Evolutionary conservation across 1,140 invertebrate genomes (phyloP).

Genomic region (Megalopta genalis): DNA sequence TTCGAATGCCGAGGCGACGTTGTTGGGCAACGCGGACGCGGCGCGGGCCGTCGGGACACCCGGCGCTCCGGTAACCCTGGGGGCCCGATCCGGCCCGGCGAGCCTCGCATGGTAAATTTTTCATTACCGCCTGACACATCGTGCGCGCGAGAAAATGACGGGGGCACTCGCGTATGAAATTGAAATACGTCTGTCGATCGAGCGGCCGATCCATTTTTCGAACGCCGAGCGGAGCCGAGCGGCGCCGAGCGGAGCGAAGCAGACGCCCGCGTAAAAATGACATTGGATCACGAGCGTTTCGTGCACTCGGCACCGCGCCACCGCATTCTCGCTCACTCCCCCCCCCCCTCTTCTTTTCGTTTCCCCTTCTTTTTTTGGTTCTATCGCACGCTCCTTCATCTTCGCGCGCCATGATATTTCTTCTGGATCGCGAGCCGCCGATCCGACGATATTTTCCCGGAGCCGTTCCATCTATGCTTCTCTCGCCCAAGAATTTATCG

Average conservation of each 20-base stretch:
- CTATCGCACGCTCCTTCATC: too few relatives aligned
- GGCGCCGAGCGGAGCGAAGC: neutral
- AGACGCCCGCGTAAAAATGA: conserved; percentile 50
- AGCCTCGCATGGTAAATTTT: conserved; percentile 64
- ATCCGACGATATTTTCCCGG: conserved; percentile 11
- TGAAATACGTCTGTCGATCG: conserved; percentile 68
- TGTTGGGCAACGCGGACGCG: neutral
- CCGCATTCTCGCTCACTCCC: neutral
- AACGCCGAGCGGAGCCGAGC: neutral
- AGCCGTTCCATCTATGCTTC: neutral
- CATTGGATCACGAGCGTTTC: conserved; percentile 35
- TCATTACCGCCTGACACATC: conserved; percentile 66
- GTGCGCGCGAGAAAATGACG: conserved; percentile 63
- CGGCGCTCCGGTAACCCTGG: neutral
- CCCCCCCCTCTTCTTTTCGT: neutral
- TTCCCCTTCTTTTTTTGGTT: neutral
- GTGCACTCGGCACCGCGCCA: conserved; percentile 12
- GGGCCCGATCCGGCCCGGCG: too few relatives aligned
- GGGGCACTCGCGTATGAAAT: conserved; percentile 67
- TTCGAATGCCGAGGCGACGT: conserved; percentile 24
- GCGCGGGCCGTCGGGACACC: conserved; percentile 12
- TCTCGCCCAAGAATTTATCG: conserved; percentile 15
- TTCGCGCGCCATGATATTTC: neutral
- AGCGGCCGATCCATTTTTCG: conserved; percentile 56
- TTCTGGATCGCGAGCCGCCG: conserved; percentile 15